Conservation (phyloP, 2,797 vertebrate genomes). For the Pseudomugil tenellus region DNA sequence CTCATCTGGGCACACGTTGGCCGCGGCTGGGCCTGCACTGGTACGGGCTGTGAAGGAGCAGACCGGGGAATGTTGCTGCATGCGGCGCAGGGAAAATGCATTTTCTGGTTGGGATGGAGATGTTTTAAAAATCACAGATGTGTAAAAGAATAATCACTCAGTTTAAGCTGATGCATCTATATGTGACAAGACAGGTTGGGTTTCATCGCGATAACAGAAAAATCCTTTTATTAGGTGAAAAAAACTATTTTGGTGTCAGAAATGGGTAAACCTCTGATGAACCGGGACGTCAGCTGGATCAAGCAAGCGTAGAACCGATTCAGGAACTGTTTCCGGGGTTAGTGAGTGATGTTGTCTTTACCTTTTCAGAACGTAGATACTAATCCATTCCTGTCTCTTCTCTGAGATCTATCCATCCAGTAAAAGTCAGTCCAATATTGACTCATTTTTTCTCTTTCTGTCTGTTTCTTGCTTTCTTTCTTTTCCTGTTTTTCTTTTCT, state of each 20-base stretch:
- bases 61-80: slow-evolving; percentile 49
- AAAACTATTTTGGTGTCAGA: not conserved
- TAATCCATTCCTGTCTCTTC: not conserved
- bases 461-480: not conserved
- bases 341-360: not conserved
- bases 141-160: slow-evolving; percentile 7
- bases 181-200: not conserved
- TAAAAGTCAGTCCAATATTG: not conserved
- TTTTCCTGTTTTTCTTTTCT: not conserved
- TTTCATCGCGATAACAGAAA: too few species aligned
- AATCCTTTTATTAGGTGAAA: not conserved
- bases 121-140: slow-evolving; percentile 14
- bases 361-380: too few species aligned
- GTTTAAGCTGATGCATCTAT: not conserved
- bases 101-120: slow-evolving; percentile 3
- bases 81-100: slow-evolving; percentile 37
- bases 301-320: not conserved
- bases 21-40: slow-evolving; percentile 62
- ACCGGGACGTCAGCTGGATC: not conserved
- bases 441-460: not conserved
- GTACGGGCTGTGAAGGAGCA: slow-evolving; percentile 59
- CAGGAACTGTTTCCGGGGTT: not conserved
- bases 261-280: not conserved
- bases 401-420: not conserved
- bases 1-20: slow-evolving; percentile 84